Evolutionary conservation across 2,888 invertebrate genomes (phyloP), one percentile per base, ranked within the genome.

Genomic region (Villa cingulata): DNA sequence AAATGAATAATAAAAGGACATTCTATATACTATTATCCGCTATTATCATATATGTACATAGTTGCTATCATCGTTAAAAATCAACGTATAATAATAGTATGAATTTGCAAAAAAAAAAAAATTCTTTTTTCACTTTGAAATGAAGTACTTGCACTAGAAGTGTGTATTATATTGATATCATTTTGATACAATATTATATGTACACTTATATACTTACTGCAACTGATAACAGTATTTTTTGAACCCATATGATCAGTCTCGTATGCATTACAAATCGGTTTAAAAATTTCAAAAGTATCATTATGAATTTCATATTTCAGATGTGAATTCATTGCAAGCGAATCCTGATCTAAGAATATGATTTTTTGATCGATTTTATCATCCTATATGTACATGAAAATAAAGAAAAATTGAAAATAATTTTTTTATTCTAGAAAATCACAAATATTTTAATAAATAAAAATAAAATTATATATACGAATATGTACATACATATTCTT

Each of bases 331-430:
- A 60, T 58, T 32, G 58, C 59, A 49, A 68, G 48, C 2, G 66
- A 63, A 52, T 68, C 68, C 42, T 62, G 60, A 53, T 68, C 68
- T 38, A 64, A 50, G 45, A 64, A 66, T 45, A 67, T 62, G 29
- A 68, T 61, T 54, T 63, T 62, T 37, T 61, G 59, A 4, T 66
- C 67, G 53, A 67, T 58, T 16, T 55, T 48, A 37, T 63, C 60
- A 41, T 59, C 55, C 68, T 68, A 48, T 6, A 54, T 56, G 20
- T 36, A 34, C 34, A 12, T 34, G 3, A 14, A 4, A 27, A 27
- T 16, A 17, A 18, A 39, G 38, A 17, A 41, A 46, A 39, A 38
- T 10, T 42, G n/a, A 38, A 18, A 37, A 2, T 23, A 38, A 10
- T 45, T 45, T 38, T n/a, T n/a, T n/a, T n/a, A n/a, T n/a, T n/a